Evolutionary conservation across 2,797 vertebrate genomes (phyloP).

Genomic region (Spinus olivaceus): DNA sequence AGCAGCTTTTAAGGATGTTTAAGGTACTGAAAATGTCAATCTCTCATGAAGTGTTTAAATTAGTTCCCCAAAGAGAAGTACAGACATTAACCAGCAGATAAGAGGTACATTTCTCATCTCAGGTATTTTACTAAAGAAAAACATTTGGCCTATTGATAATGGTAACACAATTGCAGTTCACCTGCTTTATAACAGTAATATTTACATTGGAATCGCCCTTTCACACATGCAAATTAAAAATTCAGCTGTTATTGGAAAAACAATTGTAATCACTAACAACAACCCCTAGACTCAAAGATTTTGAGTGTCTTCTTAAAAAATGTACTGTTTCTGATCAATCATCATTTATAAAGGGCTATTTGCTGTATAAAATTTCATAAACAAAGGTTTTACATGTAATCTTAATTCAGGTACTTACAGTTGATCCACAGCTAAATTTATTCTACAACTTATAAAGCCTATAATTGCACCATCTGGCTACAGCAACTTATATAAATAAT

Average conservation of each 20-base stretch:
- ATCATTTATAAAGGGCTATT: background rate
- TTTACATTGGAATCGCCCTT: background rate
- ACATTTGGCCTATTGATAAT: background rate
- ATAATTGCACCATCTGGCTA: background rate
- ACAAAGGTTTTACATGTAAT: background rate
- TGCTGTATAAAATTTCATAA: background rate
- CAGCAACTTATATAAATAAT: background rate
- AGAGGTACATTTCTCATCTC: slow-evolving; percentile 12
- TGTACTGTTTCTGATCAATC: background rate
- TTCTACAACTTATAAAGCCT: background rate
- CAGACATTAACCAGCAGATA: slow-evolving; percentile 48
- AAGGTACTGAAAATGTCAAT: slow-evolving; percentile 70
- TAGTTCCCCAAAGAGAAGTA: slow-evolving; percentile 64
- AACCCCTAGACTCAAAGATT: background rate
- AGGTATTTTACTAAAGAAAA: slow-evolving; percentile 45
- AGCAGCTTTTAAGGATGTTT: slow-evolving; percentile 65
- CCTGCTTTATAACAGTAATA: background rate
- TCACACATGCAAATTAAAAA: background rate
- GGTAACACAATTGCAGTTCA: background rate
- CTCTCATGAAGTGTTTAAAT: slow-evolving; percentile 72
- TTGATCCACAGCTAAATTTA: background rate
- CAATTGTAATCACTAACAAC: background rate
- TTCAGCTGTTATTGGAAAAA: background rate
- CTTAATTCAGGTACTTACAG: background rate
- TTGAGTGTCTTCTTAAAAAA: background rate